Conservation (phyloP, 2,888 invertebrate species). For the Noctua fimbriata region DNA sequence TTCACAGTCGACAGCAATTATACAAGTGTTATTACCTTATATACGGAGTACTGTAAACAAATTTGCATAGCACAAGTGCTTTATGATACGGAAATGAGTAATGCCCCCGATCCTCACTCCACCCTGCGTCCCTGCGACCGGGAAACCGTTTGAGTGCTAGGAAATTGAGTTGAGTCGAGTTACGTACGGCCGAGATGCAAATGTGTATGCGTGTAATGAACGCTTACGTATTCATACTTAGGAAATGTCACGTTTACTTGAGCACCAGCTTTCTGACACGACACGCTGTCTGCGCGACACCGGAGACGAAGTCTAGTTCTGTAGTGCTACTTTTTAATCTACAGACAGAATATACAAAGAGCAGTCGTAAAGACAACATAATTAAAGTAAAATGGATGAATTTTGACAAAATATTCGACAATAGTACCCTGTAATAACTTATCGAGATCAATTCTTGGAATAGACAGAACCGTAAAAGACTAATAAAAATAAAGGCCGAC, state of each 20-base stretch:
- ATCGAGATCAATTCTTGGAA: background rate
- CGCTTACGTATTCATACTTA: slow-evolving; percentile 67
- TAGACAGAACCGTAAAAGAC: background rate
- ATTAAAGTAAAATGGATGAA: no score
- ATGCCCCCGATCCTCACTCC: slow-evolving; percentile 56
- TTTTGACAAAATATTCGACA: background rate
- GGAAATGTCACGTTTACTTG: slow-evolving; percentile 57
- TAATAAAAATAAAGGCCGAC: background rate
- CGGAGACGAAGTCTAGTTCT: slow-evolving; percentile 8
- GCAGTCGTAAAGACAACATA: background rate
- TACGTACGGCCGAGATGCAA: slow-evolving; percentile 69
- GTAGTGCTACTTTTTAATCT: background rate
- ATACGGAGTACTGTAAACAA: slow-evolving; percentile 51
- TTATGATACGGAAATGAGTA: slow-evolving; percentile 78
- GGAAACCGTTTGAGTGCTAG: slow-evolving; percentile 78
- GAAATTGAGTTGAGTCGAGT: slow-evolving; percentile 80
- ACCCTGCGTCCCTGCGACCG: slow-evolving; percentile 55
- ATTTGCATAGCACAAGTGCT: slow-evolving; percentile 69
- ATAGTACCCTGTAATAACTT: background rate
- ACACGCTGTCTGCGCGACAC: slow-evolving; percentile 25
- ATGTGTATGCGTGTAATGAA: slow-evolving; percentile 71
- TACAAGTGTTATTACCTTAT: slow-evolving; percentile 59
- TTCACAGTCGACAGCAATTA: slow-evolving; percentile 49
- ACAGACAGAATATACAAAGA: background rate
- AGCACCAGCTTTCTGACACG: slow-evolving; percentile 40